Evolutionary conservation across 2,797 vertebrate genomes (phyloP), one percentile per base, ranked within the genome.

Genomic region (Melanotaenia nigrans): DNA sequence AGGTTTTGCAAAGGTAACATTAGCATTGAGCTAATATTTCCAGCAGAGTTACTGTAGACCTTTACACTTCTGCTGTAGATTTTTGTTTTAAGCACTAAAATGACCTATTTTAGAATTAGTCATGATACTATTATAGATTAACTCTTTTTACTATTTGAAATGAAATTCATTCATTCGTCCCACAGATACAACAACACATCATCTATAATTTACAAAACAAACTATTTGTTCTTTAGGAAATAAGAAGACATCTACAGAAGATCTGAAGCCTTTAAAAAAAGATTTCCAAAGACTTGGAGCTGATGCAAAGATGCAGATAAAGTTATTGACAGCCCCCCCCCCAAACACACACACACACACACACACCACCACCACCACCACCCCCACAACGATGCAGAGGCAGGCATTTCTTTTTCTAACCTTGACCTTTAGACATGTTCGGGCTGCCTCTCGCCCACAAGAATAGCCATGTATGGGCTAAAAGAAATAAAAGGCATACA

Each of bases 381-480:
- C 24, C 30, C 40, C 40, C 68, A 67, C 74, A 79, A 67, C 81
- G 61, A 67, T 65, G 73, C 59, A 82, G 71, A 82, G 72, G 68
- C 81, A 80, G 79, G 80, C 77, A 62, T 83, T 84, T 85, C 71
- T 81, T 89, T 88, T 89, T 89, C 72, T 68, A 77, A 82, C 80
- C 60, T 14, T 90, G 87, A 89, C 90, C 89, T 94, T 94, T 90
- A 84, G 70, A 74, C 47, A 64, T 70, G 79, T 73, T 36, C 7
- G 69, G 54, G 72, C 69, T 85, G 74, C 81, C 76, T 82, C 69
- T 79, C 75, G 74, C 78, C 73, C 85, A 85, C 78, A 75, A 78
- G 65, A 56, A 56, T 30, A 32, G 25, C 25, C 24, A 16, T 30
- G 54, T 7, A 20, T 56, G 25, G 68, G 68, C 68, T 38, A 65